phyloP scores from a whole-genome alignment of 64 coral and sea anemone genomes.

The Montipora foliosa region DNA sequence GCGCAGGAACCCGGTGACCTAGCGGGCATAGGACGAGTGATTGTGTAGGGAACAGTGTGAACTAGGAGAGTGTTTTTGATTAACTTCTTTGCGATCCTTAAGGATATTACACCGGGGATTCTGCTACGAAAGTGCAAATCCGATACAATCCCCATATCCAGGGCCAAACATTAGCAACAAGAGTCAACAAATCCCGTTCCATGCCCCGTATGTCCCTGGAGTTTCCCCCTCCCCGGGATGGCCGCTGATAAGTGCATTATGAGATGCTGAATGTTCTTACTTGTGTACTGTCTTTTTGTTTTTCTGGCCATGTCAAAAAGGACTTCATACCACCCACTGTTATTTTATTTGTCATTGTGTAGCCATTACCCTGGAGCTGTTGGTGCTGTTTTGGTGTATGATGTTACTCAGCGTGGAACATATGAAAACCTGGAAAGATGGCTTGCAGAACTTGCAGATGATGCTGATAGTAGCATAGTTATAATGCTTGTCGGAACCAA shows the following conservation, averaged over 20 bases:
- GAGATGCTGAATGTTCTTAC: too few relatives aligned
- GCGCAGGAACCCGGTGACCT: background rate
- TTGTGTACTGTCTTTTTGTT: background rate
- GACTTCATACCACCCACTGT: background rate
- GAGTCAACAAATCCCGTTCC: too few relatives aligned
- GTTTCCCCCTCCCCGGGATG: too few relatives aligned
- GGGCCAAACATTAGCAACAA: too few relatives aligned
- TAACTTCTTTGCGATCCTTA: too few relatives aligned
- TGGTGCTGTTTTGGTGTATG: conserved; percentile 95
- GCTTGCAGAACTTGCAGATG: conserved; percentile 93
- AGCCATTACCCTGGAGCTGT: conserved; percentile 97
- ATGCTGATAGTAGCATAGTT: conserved; percentile 97
- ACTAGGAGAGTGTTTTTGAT: too few relatives aligned
- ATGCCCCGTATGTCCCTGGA: too few relatives aligned
- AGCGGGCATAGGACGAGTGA: too few relatives aligned
- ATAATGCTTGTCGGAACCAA: conserved; percentile 98
- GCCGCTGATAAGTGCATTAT: background rate
- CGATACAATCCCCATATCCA: too few relatives aligned
- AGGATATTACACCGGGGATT: too few relatives aligned
- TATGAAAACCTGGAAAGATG: conserved; percentile 99
- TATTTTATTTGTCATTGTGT: background rate
- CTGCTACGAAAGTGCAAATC: too few relatives aligned
- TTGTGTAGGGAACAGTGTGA: too few relatives aligned
- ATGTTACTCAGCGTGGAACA: conserved; percentile 98
- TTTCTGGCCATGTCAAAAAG: background rate